Evolutionary conservation across 2,888 invertebrate species (phyloP), one percentile per base, ranked within the genome.

Genomic region (Xestobium rufovillosum): DNA sequence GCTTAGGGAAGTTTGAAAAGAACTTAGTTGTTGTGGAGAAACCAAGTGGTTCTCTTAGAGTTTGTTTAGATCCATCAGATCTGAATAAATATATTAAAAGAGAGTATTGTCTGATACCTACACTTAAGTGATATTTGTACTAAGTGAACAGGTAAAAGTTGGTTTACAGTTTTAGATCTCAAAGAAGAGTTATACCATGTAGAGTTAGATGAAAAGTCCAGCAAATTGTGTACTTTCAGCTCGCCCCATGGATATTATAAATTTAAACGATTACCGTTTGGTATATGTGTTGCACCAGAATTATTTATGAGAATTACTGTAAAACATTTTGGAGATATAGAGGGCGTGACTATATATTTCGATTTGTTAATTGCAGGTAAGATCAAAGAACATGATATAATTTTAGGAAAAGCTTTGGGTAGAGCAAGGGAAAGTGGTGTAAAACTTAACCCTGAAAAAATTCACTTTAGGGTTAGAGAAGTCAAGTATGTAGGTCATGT

Each of bases 111-210:
- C 40, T 40, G 6, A 45, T 47, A 10, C 47, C 47, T 1, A 48
- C 48, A 11, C 8, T 52, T 16, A 49, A 51, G 11, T n/a, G 49
- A 54, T 17, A 31, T 51, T n/a, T 13, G 36, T 10, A 27, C 38
- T 27, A 48, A 49, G 31, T 35, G 54, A 23, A 36, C 33, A 36
- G 39, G 33, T 31, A 48, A 52, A 32, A 44, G 36, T 27, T 14
- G 47, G 12, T 53, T 49, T 43, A 45, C 49, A 14, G 47, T 50
- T n/a, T 39, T 52, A 14, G 50, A 50, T 36, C 27, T 50, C 10
- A 49, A 47, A 35, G 42, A 43, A 12, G 47, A 48, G n/a, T 50
- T 52, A 31, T 48, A 43, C 41, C 42, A 50, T 25, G 34, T 52
- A 6, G 36, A 32, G 8, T 28, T 52, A 15, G 41, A 43, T 15